Conservation (phyloP, 2,113 vertebrate species). For the Stictonetta naevosa region DNA sequence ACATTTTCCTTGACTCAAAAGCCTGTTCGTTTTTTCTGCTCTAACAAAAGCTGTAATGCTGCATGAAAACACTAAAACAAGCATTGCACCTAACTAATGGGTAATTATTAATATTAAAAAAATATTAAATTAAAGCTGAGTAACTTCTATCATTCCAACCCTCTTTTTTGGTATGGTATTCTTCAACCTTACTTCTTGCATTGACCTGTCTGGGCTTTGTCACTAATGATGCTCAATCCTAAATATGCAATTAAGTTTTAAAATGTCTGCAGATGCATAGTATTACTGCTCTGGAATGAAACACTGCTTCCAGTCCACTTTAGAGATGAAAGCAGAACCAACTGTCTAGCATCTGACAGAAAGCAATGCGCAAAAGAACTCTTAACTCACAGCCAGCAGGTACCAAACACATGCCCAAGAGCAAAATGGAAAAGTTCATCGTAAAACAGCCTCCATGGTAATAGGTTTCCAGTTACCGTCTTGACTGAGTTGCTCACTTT, state of each 20-base stretch:
- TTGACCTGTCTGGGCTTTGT: not conserved
- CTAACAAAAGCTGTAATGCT: not conserved
- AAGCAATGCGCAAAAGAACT: not conserved
- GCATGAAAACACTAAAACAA: not conserved
- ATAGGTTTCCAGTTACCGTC: not conserved
- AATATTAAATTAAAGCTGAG: not conserved
- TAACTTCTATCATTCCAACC: not conserved
- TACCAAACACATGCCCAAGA: not conserved
- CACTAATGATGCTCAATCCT: conserved; percentile 14
- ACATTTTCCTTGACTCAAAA: not conserved
- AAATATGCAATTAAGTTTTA: conserved; percentile 47
- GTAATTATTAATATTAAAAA: not conserved
- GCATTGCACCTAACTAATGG: not conserved
- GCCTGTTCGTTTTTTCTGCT: not conserved
- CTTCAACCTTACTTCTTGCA: not conserved
- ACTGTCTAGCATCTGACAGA: not conserved
- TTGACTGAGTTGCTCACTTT: not conserved
- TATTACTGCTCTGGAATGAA: conserved; percentile 47
- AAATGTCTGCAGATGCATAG: conserved; percentile 48
- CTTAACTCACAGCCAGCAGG: not conserved
- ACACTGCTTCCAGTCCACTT: not conserved
- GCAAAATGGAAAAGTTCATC: not conserved
- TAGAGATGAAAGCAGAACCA: not conserved
- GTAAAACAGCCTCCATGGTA: not conserved
- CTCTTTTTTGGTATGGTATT: not conserved